These are phyloP conservation scores for Anastrepha obliqua DNA, from an alignment of 1,140 invertebrate genomes.

Conservation along the genomic window DNA sequence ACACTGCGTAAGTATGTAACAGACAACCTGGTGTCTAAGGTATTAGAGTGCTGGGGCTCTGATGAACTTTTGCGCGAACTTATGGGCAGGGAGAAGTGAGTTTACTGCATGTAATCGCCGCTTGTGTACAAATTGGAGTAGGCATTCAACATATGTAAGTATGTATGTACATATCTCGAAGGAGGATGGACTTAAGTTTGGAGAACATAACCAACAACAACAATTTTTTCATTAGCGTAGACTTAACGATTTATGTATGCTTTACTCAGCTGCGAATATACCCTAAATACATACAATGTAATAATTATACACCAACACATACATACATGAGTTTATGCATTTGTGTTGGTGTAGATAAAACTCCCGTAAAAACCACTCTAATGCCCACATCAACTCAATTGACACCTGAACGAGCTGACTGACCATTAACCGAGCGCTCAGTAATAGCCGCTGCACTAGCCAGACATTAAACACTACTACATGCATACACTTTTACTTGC, in stretches of 20 bases:
- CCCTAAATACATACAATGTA: too few species aligned
- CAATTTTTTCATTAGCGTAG: neutral
- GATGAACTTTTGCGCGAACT: neutral
- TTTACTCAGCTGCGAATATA: too few species aligned
- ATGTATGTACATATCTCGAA: too few species aligned
- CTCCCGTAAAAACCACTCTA: neutral
- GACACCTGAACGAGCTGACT: neutral
- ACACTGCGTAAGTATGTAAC: neutral
- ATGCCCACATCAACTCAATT: conserved; percentile 23
- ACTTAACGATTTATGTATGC: neutral
- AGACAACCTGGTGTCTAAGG: too few species aligned
- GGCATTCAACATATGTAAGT: neutral
- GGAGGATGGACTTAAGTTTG: neutral
- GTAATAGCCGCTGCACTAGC: neutral
- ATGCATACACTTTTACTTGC: too few species aligned
- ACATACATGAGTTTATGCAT: neutral
- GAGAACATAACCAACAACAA: neutral
- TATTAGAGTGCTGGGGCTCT: too few species aligned
- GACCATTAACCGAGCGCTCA: conserved; percentile 25
- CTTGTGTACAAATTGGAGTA: conserved; percentile 4
- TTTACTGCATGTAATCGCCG: neutral
- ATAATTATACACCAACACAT: neutral
- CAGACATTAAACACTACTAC: neutral
- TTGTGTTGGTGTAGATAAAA: neutral
- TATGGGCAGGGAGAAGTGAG: neutral